Percentiles rank a stretch among this genome's conserved stretches.
Conservation (phyloP, 2,113 vertebrate genomes). For the Mormoops blainvillei region DNA sequence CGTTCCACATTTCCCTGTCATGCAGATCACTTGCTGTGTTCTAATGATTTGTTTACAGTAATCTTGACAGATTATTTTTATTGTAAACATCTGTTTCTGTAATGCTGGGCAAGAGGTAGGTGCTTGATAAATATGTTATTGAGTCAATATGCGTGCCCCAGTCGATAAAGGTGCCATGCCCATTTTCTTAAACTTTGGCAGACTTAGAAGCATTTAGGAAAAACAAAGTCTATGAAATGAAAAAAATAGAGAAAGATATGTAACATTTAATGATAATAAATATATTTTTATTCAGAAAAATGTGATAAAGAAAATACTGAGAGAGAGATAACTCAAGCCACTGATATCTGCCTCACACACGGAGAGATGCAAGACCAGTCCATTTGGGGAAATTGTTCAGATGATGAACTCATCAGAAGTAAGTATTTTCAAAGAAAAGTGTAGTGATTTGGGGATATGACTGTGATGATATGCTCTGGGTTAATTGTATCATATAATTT, state of each 20-base stretch:
- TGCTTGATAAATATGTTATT: neutral
- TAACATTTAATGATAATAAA: neutral
- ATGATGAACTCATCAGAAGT: constrained; percentile 90
- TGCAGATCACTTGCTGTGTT: neutral
- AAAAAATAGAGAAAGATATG: neutral
- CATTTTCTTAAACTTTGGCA: neutral
- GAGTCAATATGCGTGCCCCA: neutral
- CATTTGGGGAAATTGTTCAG: constrained; percentile 78
- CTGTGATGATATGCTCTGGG: constrained; percentile 36
- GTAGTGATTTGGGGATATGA: constrained; percentile 23
- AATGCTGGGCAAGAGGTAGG: neutral
- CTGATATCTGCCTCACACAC: constrained; percentile 76
- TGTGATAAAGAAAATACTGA: constrained; percentile 77
- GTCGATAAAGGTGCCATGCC: neutral
- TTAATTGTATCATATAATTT: constrained; percentile 69
- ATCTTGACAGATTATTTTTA: neutral
- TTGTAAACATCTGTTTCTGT: neutral
- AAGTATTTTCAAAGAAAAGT: constrained; percentile 81
- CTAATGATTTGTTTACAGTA: neutral
- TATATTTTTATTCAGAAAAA: constrained; percentile 83
- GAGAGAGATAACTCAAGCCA: constrained; percentile 67
- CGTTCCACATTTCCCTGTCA: neutral
- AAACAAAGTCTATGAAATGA: neutral
- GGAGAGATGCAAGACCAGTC: constrained; percentile 79
- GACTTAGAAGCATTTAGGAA: neutral